These are phyloP conservation scores for Epiblema foenella DNA, from an alignment of 2,888 invertebrate genomes.

Conservation along the genomic window DNA sequence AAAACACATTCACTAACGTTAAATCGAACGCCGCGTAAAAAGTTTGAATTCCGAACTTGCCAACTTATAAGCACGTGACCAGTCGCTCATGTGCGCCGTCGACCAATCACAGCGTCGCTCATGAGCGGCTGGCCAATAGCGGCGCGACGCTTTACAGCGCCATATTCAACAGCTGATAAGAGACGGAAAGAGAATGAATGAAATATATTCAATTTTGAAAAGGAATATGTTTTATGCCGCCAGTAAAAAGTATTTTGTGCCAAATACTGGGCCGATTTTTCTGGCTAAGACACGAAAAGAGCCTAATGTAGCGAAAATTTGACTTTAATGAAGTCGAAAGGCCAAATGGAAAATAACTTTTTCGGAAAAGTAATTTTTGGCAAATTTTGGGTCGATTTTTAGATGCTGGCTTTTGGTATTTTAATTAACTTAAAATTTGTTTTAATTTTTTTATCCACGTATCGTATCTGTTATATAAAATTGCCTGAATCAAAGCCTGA, in stretches of 20 bases:
- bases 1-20: background rate
- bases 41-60: slow-evolving; percentile 66
- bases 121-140: slow-evolving; percentile 72
- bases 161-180: slow-evolving; percentile 78
- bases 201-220: background rate
- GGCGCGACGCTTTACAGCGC: slow-evolving; percentile 73
- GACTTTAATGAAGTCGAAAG: no score
- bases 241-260: background rate
- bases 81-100: slow-evolving; percentile 77
- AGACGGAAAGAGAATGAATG: slow-evolving; percentile 52
- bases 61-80: slow-evolving; percentile 83
- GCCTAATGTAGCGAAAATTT: no score
- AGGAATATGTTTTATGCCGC: no score
- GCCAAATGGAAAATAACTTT: no score
- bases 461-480: no score
- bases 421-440: background rate
- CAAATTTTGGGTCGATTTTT: background rate
- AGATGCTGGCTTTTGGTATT: background rate
- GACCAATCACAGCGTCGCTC: slow-evolving; percentile 77
- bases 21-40: slow-evolving; percentile 56
- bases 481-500: no score
- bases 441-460: no score
- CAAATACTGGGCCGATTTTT: background rate
- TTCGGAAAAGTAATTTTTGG: no score
- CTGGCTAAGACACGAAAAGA: background rate